A percentile compares a stretch with the other conserved stretches of the same genome.
phyloP scores from a whole-genome alignment of 2,113 vertebrate species.

The Potamarius usumacintae region DNA sequence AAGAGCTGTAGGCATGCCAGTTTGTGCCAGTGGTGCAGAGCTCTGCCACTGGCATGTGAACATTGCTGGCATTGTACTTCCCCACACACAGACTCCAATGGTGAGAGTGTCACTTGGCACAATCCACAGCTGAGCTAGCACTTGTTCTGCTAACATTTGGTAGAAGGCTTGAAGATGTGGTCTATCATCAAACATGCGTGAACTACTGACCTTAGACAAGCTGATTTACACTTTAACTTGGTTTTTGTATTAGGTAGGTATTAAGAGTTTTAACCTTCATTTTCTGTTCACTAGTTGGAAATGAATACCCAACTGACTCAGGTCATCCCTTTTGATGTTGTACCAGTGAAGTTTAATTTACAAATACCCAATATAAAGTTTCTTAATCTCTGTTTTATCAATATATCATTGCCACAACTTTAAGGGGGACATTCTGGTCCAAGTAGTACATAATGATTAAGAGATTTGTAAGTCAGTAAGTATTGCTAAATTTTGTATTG shows the following conservation, averaged over 20 bases:
- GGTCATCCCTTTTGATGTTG: not conserved
- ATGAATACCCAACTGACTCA: not conserved
- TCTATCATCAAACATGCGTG: not conserved
- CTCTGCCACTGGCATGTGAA: not conserved
- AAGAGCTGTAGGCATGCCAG: not conserved
- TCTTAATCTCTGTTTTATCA: not conserved
- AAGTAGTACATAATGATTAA: not conserved
- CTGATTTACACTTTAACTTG: not conserved
- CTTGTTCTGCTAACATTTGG: constrained; percentile 35
- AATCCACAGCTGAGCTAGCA: constrained; percentile 25
- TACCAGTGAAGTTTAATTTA: not conserved
- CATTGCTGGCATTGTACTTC: not conserved
- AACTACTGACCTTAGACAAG: constrained; percentile 3
- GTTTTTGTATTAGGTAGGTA: not conserved
- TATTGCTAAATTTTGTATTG: not conserved
- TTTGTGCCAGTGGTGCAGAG: not conserved
- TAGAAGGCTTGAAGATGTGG: not conserved
- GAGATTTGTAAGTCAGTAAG: not conserved
- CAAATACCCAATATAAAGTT: not conserved
- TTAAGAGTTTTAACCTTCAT: not conserved
- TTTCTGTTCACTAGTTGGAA: not conserved
- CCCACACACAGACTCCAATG: not conserved
- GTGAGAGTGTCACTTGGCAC: constrained; percentile 10
- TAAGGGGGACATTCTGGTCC: not conserved
- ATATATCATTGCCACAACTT: not conserved